These are phyloP conservation scores for Leptosomus discolor DNA, from an alignment of 2,113 vertebrate genomes.

Conservation along the genomic window DNA sequence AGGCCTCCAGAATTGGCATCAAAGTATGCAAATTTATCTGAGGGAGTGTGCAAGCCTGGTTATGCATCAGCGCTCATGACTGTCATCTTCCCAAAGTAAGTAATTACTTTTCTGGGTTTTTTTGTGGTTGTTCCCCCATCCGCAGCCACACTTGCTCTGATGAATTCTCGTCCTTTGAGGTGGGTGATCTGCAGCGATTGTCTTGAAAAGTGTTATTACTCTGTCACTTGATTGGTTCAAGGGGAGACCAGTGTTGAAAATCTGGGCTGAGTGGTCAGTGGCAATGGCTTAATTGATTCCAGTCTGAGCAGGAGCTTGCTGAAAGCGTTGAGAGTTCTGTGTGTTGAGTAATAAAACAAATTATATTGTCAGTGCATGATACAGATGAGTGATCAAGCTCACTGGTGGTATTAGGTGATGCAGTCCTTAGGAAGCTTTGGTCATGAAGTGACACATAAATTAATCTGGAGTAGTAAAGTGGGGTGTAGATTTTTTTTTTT, in stretches of 20 bases:
- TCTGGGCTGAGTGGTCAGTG: background rate
- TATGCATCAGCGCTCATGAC: conserved; percentile 93
- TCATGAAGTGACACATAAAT: background rate
- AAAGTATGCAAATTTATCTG: conserved; percentile 91
- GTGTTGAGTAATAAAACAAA: background rate
- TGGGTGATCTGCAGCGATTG: background rate
- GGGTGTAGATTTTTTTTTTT: background rate
- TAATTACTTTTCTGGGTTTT: background rate
- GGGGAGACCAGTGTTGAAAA: background rate
- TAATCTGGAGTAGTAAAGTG: background rate
- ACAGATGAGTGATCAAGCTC: background rate
- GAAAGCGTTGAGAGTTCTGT: background rate
- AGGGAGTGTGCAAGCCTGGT: conserved; percentile 89
- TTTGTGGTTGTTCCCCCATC: too few relatives aligned
- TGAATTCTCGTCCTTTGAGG: background rate
- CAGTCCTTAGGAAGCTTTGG: background rate
- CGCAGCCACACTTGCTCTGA: background rate
- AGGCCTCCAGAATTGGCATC: conserved; percentile 86
- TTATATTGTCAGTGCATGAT: background rate
- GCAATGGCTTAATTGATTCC: background rate
- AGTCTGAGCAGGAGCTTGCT: background rate
- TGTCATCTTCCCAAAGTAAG: conserved; percentile 95
- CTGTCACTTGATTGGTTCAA: background rate
- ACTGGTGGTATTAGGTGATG: background rate
- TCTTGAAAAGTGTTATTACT: background rate